phyloP scores from a whole-genome alignment of 92 coral and sea anemone genomes.

The Actinostola sp. region DNA sequence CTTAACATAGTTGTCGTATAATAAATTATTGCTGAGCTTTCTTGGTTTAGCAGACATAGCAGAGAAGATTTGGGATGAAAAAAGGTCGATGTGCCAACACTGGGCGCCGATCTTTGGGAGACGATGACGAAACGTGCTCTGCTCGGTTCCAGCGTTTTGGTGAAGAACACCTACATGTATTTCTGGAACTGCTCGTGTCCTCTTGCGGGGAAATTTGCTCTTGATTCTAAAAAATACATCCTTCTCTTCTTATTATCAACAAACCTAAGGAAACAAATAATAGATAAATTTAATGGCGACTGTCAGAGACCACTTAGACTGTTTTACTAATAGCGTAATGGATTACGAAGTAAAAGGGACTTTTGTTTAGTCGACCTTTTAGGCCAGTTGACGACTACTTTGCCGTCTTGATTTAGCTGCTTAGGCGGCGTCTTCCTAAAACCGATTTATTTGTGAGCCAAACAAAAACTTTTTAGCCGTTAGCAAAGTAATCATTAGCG shows the following conservation, averaged over 20 bases:
- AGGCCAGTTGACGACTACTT: slow-evolving; percentile 11
- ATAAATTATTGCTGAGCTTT: neutral
- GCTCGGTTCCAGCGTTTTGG: too few relatives aligned
- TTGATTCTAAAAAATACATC: slow-evolving; percentile 21
- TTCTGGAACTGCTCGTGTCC: neutral
- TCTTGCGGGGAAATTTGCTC: neutral
- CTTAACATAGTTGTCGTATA: neutral
- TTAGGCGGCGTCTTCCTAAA: neutral
- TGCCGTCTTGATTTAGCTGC: slow-evolving; percentile 24
- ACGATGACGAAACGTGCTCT: too few relatives aligned
- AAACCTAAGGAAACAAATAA: slow-evolving; percentile 4
- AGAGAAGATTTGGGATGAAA: too few relatives aligned
- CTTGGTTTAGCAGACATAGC: neutral
- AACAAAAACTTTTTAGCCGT: slow-evolving; percentile 18
- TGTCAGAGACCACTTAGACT: slow-evolving; percentile 15
- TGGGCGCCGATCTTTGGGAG: too few relatives aligned
- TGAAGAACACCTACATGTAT: too few relatives aligned
- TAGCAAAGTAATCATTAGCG: slow-evolving; percentile 12
- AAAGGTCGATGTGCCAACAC: too few relatives aligned
- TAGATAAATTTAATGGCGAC: neutral
- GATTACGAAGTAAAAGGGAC: slow-evolving; percentile 8
- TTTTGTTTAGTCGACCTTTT: slow-evolving; percentile 15
- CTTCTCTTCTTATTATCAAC: slow-evolving; percentile 8
- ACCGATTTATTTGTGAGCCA: slow-evolving; percentile 21
- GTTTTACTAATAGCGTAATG: neutral